Evolutionary conservation across 2,113 vertebrate genomes (phyloP).

Genomic region (Tychaedon coryphoeus): DNA sequence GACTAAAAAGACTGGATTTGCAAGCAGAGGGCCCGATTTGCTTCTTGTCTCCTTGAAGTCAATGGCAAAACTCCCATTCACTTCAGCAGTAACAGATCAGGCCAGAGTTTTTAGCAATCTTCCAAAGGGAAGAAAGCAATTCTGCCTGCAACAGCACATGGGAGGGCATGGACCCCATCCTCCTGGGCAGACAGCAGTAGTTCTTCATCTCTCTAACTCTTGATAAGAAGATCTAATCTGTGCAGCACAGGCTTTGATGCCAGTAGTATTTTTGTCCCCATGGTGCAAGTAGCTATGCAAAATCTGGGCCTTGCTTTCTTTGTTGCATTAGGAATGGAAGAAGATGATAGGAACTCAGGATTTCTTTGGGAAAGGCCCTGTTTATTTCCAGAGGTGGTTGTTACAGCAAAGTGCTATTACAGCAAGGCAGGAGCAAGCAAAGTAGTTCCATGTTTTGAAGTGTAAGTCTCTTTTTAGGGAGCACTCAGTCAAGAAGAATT

Average conservation of each 20-base stretch:
- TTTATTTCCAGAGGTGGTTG: neutral
- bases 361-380: neutral
- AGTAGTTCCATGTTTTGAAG: neutral
- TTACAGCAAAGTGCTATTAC: neutral
- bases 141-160: neutral
- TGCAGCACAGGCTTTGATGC: neutral
- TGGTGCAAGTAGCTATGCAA: neutral
- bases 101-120: neutral
- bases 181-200: neutral
- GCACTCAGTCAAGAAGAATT: neutral
- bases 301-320: neutral
- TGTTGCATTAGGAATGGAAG: neutral
- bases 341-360: neutral
- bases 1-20: constrained; percentile 52
- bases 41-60: constrained; percentile 40
- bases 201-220: constrained; percentile 23
- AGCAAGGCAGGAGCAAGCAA: neutral
- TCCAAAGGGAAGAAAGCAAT: neutral
- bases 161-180: neutral
- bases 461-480: neutral
- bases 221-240: constrained; percentile 42
- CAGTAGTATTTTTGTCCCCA: neutral
- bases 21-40: neutral
- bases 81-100: constrained; percentile 10
- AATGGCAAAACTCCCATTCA: constrained; percentile 35